Evolutionary conservation across 2,797 vertebrate genomes (phyloP).

Genomic region (Heteromormyrus szaboi): DNA sequence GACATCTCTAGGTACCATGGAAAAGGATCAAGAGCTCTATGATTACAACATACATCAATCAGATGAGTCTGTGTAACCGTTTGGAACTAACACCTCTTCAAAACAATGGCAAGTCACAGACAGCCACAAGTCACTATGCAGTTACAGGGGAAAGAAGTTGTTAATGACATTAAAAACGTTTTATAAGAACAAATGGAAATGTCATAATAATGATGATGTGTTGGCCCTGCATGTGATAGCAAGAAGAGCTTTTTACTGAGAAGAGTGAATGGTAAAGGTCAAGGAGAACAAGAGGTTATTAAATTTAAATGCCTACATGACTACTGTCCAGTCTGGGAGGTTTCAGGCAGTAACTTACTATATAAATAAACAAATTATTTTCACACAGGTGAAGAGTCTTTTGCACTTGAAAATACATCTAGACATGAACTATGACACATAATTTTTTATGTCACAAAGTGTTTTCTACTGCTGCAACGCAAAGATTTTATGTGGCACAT

Average conservation of each 20-base stretch:
- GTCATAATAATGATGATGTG: background rate
- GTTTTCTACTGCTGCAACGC: conserved; percentile 36
- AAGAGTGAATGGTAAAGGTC: background rate
- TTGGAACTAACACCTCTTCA: background rate
- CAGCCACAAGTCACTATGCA: background rate
- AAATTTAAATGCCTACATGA: background rate
- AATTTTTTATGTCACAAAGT: conserved; percentile 24
- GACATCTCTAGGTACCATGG: background rate
- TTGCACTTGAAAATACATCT: conserved; percentile 19
- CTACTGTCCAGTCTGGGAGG: conserved; percentile 20
- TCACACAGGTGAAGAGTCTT: background rate
- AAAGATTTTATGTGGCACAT: conserved; percentile 5
- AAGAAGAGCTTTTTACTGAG: background rate
- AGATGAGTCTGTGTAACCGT: background rate
- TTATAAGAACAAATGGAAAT: background rate
- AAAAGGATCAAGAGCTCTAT: background rate
- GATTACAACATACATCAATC: background rate
- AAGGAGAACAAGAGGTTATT: background rate
- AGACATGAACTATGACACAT: conserved; percentile 6
- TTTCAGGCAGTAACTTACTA: background rate
- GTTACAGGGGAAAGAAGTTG: background rate
- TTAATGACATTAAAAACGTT: background rate
- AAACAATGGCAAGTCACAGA: background rate
- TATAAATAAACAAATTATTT: background rate
- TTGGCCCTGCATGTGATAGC: conserved; percentile 4